Percentiles rank a stretch among this genome's conserved stretches.
Conservation (phyloP, 2,113 vertebrate genomes). For the Empidonax alnorum region DNA sequence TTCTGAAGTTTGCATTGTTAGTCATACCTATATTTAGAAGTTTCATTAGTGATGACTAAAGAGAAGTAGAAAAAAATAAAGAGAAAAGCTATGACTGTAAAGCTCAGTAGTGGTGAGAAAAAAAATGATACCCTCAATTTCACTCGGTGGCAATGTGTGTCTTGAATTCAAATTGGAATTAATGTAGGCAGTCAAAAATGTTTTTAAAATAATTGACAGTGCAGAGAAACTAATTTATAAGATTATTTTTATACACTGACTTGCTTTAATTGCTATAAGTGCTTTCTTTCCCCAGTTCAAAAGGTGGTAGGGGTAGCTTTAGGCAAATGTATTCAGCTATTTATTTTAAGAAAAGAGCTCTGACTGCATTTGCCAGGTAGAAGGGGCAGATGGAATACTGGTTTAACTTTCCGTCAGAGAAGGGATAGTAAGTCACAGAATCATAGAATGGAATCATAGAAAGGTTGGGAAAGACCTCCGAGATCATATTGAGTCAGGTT, state of each 20-base stretch:
- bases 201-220: conserved; percentile 64
- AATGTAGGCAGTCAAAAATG: conserved; percentile 66
- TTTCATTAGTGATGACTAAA: conserved; percentile 67
- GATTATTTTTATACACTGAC: conserved; percentile 19
- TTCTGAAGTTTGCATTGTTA: conserved; percentile 73
- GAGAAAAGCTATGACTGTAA: conserved; percentile 22
- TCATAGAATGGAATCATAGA: background rate
- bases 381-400: background rate
- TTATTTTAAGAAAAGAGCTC: background rate
- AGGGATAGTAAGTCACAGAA: background rate
- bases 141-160: background rate
- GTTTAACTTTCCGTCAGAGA: background rate
- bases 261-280: conserved; percentile 66
- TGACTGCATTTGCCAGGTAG: conserved; percentile 7
- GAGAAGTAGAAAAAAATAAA: conserved; percentile 31
- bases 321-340: conserved; percentile 36
- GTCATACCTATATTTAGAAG: conserved; percentile 77
- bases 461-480: background rate
- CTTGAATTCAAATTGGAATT: conserved; percentile 53
- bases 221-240: conserved; percentile 24
- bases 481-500: background rate
- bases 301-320: conserved; percentile 34
- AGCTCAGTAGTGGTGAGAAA: conserved; percentile 18
- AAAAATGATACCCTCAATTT: conserved; percentile 28
- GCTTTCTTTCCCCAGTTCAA: conserved; percentile 57